phyloP scores from a whole-genome alignment of 2,888 invertebrate species.

The Netelia virgata region DNA sequence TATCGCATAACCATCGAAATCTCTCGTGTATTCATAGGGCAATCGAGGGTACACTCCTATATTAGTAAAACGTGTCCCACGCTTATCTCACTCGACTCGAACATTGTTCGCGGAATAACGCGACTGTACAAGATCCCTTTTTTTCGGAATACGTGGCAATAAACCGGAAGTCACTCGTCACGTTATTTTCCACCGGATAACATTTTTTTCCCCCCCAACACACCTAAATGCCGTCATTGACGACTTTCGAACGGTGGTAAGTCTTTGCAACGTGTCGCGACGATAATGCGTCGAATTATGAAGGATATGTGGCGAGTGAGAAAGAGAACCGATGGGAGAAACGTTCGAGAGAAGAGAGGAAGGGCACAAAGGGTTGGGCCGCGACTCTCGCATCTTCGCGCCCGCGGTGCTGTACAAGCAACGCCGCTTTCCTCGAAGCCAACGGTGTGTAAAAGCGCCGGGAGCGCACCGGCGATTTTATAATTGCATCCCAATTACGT shows the following conservation, averaged over 20 bases:
- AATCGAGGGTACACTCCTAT: slow-evolving; percentile 27
- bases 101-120: background rate
- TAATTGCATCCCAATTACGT: slow-evolving; percentile 79
- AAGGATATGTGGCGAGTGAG: slow-evolving; percentile 1
- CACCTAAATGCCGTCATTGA: background rate
- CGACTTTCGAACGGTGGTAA: background rate
- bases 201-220: background rate
- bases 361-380: slow-evolving; percentile 35
- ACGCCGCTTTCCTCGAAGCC: slow-evolving; percentile 72
- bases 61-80: background rate
- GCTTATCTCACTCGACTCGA: slow-evolving; percentile 24
- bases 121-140: slow-evolving; percentile 1
- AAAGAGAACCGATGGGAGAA: background rate
- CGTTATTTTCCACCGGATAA: slow-evolving; percentile 15
- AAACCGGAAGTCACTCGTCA: slow-evolving; percentile 12
- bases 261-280: background rate
- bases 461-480: slow-evolving; percentile 76
- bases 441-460: slow-evolving; percentile 74
- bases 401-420: slow-evolving; percentile 68
- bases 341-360: background rate
- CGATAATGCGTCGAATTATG: background rate
- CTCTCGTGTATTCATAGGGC: slow-evolving; percentile 25
- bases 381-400: slow-evolving; percentile 64
- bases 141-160: slow-evolving; percentile 3
- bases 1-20: slow-evolving; percentile 21